Evolutionary conservation across 2,113 vertebrate species (phyloP).

Genomic region (Glareola pratincola): DNA sequence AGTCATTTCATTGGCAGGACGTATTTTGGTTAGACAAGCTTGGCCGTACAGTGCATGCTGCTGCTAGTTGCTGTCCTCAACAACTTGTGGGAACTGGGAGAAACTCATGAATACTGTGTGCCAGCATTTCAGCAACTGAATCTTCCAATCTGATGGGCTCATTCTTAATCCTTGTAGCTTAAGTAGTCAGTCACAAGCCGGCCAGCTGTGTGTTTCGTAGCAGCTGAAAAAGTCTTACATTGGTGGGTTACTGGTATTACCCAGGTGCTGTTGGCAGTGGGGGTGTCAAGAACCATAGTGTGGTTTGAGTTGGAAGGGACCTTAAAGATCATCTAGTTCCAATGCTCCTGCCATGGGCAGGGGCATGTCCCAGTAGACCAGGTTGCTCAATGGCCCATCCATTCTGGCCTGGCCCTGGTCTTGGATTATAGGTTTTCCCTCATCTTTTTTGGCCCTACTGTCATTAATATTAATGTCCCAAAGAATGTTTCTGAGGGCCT

Average conservation of each 20-base stretch:
- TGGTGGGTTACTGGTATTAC: rapidly evolving
- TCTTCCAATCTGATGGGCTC: not conserved
- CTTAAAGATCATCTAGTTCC: not conserved
- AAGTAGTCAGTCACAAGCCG: not conserved
- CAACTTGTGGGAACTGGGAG: not conserved
- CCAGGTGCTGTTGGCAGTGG: not conserved
- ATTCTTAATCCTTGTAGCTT: not conserved
- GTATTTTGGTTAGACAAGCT: not conserved
- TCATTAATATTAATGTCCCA: not conserved
- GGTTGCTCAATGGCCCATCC: not conserved
- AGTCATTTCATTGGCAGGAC: not conserved
- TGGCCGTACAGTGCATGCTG: rapidly evolving
- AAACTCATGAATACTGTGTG: not conserved
- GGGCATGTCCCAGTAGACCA: not conserved
- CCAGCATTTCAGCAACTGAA: not conserved
- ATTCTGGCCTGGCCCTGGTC: not conserved
- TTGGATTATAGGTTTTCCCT: not conserved
- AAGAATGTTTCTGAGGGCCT: not conserved
- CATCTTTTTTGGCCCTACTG: not conserved
- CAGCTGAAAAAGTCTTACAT: not conserved
- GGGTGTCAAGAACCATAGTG: not conserved
- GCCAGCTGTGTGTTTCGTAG: not conserved
- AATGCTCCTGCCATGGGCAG: not conserved
- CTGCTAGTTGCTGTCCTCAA: not conserved
- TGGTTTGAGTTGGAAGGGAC: not conserved